phyloP scores from a whole-genome alignment of 2,113 vertebrate species.

The Chaenocephalus aceratus region DNA sequence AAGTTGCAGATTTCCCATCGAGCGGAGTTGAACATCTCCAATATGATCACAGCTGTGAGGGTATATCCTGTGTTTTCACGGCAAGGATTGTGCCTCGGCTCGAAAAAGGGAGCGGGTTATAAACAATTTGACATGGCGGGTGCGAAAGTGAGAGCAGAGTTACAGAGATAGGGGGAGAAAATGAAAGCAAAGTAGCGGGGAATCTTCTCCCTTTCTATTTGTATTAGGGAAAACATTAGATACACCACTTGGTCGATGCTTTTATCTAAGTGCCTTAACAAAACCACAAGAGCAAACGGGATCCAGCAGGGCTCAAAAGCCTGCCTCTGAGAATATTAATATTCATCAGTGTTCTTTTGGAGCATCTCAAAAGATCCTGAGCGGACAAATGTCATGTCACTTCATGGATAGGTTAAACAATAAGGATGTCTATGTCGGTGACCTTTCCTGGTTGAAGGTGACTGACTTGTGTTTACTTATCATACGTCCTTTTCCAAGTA shows the following conservation, averaged over 20 bases:
- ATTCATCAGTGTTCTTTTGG: constrained; percentile 27
- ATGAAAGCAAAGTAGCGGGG: constrained; percentile 7
- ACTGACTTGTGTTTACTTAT: constrained; percentile 59
- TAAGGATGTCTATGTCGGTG: constrained; percentile 55
- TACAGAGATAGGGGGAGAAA: constrained; percentile 3
- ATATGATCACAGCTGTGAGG: constrained; percentile 32
- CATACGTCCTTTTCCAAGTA: constrained; percentile 57
- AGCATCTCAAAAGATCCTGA: constrained; percentile 24
- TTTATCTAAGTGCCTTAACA: constrained; percentile 39
- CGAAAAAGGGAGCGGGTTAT: constrained; percentile 22
- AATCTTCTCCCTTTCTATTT: constrained; percentile 20
- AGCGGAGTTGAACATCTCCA: constrained; percentile 32
- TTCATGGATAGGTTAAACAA: constrained; percentile 48
- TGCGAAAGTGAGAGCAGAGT: constrained; percentile 19
- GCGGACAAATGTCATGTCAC: constrained; percentile 43
- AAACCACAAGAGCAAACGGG: constrained; percentile 6
- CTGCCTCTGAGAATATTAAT: constrained; percentile 31
- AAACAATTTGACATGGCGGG: constrained; percentile 58
- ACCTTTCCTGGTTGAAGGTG: constrained; percentile 44
- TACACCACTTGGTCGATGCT: constrained; percentile 15
- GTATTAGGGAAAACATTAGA: constrained; percentile 18
- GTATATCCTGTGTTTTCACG: constrained; percentile 26
- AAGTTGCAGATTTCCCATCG: constrained; percentile 31
- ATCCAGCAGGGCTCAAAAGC: constrained; percentile 11
- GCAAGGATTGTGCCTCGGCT: constrained; percentile 3